Evolutionary conservation across 2,888 invertebrate genomes (phyloP).

Genomic region (Platycheirus rosarum): DNA sequence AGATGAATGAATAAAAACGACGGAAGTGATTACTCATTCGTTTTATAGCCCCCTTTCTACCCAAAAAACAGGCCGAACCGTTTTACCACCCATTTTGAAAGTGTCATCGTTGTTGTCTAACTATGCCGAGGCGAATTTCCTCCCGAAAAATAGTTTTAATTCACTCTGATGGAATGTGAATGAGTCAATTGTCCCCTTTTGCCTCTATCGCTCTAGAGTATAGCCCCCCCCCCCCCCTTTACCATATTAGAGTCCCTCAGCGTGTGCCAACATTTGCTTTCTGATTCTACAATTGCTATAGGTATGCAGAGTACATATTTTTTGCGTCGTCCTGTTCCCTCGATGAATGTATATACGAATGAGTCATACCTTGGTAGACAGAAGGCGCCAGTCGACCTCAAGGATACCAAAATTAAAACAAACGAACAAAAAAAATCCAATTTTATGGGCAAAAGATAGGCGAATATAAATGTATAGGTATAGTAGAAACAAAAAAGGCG

Average conservation of each 20-base stretch:
- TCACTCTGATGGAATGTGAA: conserved; percentile 43
- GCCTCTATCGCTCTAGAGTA: neutral
- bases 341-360: conserved; percentile 50
- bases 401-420: conserved; percentile 53
- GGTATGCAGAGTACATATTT: neutral
- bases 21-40: conserved; percentile 52
- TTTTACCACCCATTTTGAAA: conserved; percentile 13
- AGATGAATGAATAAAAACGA: neutral
- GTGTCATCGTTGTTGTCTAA: neutral
- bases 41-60: neutral
- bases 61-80: neutral
- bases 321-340: conserved; percentile 22
- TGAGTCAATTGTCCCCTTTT: conserved; percentile 50
- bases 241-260: conserved; percentile 7
- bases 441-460: conserved; percentile 47
- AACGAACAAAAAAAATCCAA: conserved; percentile 29
- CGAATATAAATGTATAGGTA: neutral
- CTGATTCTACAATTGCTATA: conserved; percentile 56
- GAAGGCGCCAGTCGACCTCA: conserved; percentile 68
- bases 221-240: neutral
- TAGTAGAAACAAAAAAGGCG: neutral
- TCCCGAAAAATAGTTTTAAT: conserved; percentile 23
- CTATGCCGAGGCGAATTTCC: conserved; percentile 45
- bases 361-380: conserved; percentile 62
- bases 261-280: conserved; percentile 44